These are phyloP conservation scores for Wasmannia auropunctata DNA, from an alignment of 1,140 invertebrate species.

Conservation along the genomic window DNA sequence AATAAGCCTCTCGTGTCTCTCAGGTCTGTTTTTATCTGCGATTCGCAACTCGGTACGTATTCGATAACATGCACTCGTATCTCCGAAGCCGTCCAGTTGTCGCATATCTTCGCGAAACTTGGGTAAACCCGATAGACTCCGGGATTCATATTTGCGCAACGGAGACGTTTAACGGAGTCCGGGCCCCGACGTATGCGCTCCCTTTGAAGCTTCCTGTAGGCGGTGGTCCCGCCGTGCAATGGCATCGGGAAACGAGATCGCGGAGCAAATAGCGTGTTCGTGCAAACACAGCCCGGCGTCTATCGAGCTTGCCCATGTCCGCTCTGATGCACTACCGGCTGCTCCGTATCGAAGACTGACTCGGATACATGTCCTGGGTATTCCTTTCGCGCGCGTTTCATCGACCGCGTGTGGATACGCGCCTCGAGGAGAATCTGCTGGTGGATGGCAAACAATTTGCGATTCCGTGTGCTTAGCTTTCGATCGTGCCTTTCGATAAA, in stretches of 20 bases:
- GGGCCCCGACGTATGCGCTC: not conserved
- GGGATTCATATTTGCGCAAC: constrained; percentile 11
- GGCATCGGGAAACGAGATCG: constrained; percentile 25
- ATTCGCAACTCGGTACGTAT: not conserved
- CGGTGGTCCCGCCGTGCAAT: constrained; percentile 2
- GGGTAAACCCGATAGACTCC: not conserved
- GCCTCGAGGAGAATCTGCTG: not conserved
- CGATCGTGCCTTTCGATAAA: constrained; percentile 16
- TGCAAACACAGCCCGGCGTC: constrained; percentile 30
- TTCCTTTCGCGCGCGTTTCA: constrained; percentile 25
- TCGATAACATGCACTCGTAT: not conserved
- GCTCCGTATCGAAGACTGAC: not conserved
- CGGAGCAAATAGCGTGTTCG: constrained; percentile 37
- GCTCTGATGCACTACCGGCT: constrained; percentile 23
- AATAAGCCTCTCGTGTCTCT: not conserved
- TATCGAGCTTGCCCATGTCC: constrained; percentile 14
- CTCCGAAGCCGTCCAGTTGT: not conserved
- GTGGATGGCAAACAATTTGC: constrained; percentile 39
- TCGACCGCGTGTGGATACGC: constrained; percentile 29
- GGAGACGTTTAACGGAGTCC: constrained; percentile 17
- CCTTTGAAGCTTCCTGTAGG: constrained; percentile 48
- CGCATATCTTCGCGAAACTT: not conserved
- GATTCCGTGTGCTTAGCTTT: constrained; percentile 40
- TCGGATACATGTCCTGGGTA: constrained; percentile 2
- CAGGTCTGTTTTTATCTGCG: not conserved